These are phyloP conservation scores for Pemphigus obesinymphae DNA, from an alignment of 1,140 invertebrate genomes.

Conservation along the genomic window DNA sequence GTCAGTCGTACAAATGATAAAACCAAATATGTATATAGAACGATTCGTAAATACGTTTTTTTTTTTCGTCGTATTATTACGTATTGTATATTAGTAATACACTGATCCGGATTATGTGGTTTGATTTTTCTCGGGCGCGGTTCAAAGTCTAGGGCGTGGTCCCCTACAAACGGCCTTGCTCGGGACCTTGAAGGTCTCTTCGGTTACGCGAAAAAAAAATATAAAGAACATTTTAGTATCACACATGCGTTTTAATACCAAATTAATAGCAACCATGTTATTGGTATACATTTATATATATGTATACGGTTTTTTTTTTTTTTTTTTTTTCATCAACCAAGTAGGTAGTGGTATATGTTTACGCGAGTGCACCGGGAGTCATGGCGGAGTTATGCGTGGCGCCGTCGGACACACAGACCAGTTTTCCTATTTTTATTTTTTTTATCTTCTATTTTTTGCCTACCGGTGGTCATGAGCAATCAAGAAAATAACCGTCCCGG, in stretches of 20 bases:
- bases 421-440: neutral
- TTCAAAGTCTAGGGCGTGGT: slow-evolving; percentile 29
- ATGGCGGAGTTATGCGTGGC: slow-evolving; percentile 3
- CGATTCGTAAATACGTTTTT: neutral
- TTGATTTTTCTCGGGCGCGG: slow-evolving; percentile 28
- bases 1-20: neutral
- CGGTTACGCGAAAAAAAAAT: neutral
- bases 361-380: neutral
- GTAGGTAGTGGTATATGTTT: neutral
- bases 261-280: neutral
- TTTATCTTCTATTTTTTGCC: neutral
- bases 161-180: slow-evolving; percentile 12
- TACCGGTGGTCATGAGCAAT: neutral
- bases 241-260: neutral
- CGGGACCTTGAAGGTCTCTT: slow-evolving; percentile 20
- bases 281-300: neutral
- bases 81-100: neutral
- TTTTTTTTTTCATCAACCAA: neutral
- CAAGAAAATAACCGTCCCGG: neutral
- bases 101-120: slow-evolving; percentile 11
- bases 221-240: neutral
- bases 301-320: neutral
- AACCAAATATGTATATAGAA: neutral
- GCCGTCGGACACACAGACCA: slow-evolving; percentile 4
- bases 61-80: neutral